Evolutionary conservation across 2,113 vertebrate species (phyloP).

Genomic region (Lipophrys pholis): DNA sequence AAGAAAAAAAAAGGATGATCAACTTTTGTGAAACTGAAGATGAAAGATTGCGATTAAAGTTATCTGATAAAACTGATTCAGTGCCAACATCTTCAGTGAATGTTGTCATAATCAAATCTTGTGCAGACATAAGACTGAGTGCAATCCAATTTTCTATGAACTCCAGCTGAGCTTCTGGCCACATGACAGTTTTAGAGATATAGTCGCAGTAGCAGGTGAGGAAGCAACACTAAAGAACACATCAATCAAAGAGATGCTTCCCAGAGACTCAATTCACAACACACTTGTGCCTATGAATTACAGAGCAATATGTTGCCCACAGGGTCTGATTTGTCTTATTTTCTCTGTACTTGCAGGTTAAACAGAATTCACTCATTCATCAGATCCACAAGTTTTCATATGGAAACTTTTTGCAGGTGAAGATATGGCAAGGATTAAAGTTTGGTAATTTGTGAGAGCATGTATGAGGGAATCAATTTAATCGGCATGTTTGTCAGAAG

Average conservation of each 20-base stretch:
- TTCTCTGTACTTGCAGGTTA: not conserved
- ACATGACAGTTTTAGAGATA: not conserved
- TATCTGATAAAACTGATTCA: not conserved
- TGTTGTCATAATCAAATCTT: not conserved
- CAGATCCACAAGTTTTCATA: too few species aligned
- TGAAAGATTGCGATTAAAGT: not conserved
- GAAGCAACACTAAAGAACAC: slow-evolving; percentile 55
- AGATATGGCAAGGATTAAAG: too few species aligned
- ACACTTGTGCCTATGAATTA: slow-evolving; percentile 9
- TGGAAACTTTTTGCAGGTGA: too few species aligned
- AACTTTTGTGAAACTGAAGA: slow-evolving; percentile 4
- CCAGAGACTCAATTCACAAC: slow-evolving; percentile 9
- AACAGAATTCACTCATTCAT: not conserved
- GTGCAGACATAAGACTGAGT: not conserved
- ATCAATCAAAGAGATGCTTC: slow-evolving; percentile 13
- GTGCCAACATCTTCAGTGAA: not conserved
- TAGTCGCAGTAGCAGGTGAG: slow-evolving; percentile 42
- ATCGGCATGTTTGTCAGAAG: too few species aligned
- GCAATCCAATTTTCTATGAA: not conserved
- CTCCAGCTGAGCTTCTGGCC: not conserved
- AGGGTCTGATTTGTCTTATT: not conserved
- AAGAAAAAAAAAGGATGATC: not conserved
- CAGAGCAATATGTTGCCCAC: not conserved
- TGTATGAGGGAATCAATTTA: too few species aligned
- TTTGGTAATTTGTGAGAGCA: too few species aligned